Evolutionary conservation across 2,888 invertebrate genomes (phyloP).

Genomic region (Protodeltote pygarga): DNA sequence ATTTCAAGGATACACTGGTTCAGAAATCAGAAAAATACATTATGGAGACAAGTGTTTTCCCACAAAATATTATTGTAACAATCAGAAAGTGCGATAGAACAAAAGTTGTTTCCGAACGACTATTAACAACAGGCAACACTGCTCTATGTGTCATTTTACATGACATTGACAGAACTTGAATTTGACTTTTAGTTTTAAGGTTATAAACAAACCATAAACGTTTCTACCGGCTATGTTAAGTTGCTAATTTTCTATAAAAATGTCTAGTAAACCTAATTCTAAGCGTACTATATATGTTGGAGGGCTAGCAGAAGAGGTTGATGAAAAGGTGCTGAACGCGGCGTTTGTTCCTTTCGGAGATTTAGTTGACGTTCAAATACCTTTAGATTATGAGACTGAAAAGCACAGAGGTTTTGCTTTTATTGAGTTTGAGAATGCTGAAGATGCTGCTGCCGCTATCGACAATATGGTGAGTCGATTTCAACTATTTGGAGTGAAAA

Average conservation of each 20-base stretch:
- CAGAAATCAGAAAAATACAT: no score
- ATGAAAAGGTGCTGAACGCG: slow-evolving; percentile 97
- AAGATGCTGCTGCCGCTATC: slow-evolving; percentile 99
- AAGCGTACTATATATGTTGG: slow-evolving; percentile 95
- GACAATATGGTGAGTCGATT: slow-evolving; percentile 96
- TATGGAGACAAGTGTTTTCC: no score
- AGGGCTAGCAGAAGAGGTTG: slow-evolving; percentile 97
- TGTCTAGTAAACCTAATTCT: slow-evolving; percentile 88
- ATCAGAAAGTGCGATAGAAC: no score
- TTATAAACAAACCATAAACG: slow-evolving; percentile 29
- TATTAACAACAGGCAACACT: no score
- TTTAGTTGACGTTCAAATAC: slow-evolving; percentile 98
- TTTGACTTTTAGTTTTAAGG: slow-evolving; percentile 28
- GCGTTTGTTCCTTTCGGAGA: slow-evolving; percentile 99
- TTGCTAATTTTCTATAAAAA: slow-evolving; percentile 41
- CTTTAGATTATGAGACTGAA: slow-evolving; percentile 98
- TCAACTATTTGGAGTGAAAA: not conserved
- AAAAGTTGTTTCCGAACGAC: no score
- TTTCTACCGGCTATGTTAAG: slow-evolving; percentile 21
- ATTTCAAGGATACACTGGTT: no score
- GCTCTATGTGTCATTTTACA: no score
- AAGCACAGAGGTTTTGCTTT: slow-evolving; percentile 99
- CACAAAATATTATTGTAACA: no score
- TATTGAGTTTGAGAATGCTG: slow-evolving; percentile 98
- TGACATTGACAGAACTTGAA: slow-evolving; percentile 9